Evolutionary conservation across 1,140 invertebrate species (phyloP).

Genomic region (Pentalonia nigronervosa): DNA sequence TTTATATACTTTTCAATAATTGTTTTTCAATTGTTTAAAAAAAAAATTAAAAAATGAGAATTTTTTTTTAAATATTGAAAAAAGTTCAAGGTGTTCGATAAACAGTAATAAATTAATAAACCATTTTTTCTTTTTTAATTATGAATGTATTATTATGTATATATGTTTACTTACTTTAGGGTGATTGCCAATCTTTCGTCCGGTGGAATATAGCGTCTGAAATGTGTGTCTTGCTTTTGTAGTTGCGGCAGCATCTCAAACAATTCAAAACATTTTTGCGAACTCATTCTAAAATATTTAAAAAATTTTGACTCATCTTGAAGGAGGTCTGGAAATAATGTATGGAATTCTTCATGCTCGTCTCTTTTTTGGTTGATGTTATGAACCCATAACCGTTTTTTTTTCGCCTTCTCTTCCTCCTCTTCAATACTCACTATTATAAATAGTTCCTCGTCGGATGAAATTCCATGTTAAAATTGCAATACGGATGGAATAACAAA

Average conservation of each 20-base stretch:
- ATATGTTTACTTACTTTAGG: slow-evolving; percentile 6
- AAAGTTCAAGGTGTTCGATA: no score
- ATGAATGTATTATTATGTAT: neutral
- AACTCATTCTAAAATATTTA: slow-evolving; percentile 12
- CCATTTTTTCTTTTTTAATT: neutral
- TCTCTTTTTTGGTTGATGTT: neutral
- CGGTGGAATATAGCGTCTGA: neutral
- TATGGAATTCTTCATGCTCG: slow-evolving; percentile 2
- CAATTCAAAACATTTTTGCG: neutral
- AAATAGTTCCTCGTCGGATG: neutral
- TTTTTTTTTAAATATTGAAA: neutral
- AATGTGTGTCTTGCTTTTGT: slow-evolving; percentile 17
- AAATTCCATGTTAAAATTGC: neutral
- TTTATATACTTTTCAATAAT: neutral
- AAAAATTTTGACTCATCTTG: slow-evolving; percentile 12
- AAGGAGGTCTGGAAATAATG: slow-evolving; percentile 14
- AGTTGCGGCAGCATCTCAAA: neutral
- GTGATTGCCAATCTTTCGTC: slow-evolving; percentile 23
- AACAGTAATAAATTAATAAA: neutral
- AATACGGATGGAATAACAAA: neutral
- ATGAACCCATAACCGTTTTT: slow-evolving; percentile 3
- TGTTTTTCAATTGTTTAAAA: neutral
- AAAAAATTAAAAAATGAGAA: no score
- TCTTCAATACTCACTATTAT: neutral
- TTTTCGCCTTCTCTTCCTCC: neutral